phyloP scores from a whole-genome alignment of 2,113 vertebrate species.

The Notechis scutatus region DNA sequence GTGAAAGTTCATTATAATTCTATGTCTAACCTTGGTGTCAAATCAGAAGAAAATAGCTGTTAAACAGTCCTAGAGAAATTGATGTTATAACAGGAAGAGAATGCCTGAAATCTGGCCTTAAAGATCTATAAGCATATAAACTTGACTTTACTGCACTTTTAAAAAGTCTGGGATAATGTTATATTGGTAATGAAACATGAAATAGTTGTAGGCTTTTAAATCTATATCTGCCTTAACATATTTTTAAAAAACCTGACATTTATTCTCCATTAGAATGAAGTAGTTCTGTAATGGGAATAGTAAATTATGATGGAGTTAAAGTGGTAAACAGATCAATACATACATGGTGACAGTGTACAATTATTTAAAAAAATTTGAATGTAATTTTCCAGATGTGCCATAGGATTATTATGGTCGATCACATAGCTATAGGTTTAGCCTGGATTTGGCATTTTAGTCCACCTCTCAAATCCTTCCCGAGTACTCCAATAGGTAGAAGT shows the following conservation, averaged over 20 bases:
- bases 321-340: not conserved
- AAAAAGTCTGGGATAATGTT: not conserved
- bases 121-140: not conserved
- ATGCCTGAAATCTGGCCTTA: not conserved
- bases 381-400: not conserved
- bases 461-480: not conserved
- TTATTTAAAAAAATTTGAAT: not conserved
- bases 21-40: not conserved
- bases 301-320: not conserved
- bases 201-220: not conserved
- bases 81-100: not conserved
- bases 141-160: not conserved
- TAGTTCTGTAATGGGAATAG: not conserved
- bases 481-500: not conserved
- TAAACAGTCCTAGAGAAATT: not conserved
- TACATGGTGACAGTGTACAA: not conserved
- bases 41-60: not conserved
- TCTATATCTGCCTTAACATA: not conserved
- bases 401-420: not conserved
- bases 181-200: not conserved
- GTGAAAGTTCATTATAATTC: not conserved
- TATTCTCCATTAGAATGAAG: not conserved
- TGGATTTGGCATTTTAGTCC: not conserved
- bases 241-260: not conserved
- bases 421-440: not conserved